Evolutionary conservation across 1,140 invertebrate species (phyloP).

Genomic region (Aradophagus sp.): DNA sequence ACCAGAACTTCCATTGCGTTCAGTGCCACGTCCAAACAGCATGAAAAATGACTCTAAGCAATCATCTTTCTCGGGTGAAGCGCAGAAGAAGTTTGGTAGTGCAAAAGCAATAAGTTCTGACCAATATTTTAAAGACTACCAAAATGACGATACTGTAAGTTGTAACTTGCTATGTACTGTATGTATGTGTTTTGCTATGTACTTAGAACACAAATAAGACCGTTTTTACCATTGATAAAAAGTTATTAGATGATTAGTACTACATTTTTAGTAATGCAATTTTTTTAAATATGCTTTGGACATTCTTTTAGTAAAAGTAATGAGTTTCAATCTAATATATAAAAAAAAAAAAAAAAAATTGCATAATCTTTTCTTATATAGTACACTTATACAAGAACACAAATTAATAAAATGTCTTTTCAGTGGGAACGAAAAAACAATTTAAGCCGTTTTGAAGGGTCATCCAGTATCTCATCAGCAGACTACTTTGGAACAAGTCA

Average conservation of each 20-base stretch:
- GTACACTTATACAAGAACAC: too few relatives aligned
- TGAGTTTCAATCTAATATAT: neutral
- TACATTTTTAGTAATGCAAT: too few relatives aligned
- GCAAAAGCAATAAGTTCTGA: slow-evolving; percentile 98
- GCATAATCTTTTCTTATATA: too few relatives aligned
- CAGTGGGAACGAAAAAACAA: slow-evolving; percentile 81
- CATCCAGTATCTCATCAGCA: slow-evolving; percentile 94
- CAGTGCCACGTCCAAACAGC: slow-evolving; percentile 47
- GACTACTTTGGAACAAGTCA: slow-evolving; percentile 90
- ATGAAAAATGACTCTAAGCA: slow-evolving; percentile 45
- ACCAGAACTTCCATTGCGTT: slow-evolving; percentile 64
- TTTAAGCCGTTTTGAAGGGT: slow-evolving; percentile 88
- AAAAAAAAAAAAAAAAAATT: too few relatives aligned
- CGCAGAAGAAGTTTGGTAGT: slow-evolving; percentile 95
- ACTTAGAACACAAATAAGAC: too few relatives aligned
- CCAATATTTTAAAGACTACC: slow-evolving; percentile 90
- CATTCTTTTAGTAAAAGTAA: too few relatives aligned
- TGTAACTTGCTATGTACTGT: too few relatives aligned
- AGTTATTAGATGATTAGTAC: too few relatives aligned
- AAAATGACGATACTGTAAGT: slow-evolving; percentile 78
- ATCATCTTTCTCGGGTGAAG: slow-evolving; percentile 76
- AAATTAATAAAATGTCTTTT: too few relatives aligned
- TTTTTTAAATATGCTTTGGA: too few relatives aligned
- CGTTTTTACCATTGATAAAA: too few relatives aligned
- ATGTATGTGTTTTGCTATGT: too few relatives aligned